Evolutionary conservation across 2,797 vertebrate species (phyloP).

Genomic region (Tamandua tetradactyla): DNA sequence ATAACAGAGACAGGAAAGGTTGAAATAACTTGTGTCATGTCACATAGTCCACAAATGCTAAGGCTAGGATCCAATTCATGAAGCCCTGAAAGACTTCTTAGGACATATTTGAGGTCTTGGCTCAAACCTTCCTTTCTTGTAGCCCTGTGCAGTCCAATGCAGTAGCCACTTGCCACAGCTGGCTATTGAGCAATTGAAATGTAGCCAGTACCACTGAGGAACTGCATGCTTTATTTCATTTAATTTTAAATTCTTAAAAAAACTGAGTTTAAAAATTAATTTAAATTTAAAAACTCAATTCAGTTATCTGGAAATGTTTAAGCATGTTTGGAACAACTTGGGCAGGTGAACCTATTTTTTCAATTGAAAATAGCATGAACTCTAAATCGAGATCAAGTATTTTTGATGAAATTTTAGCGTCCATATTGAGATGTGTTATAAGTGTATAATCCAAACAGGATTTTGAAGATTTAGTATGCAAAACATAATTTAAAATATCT

Average conservation of each 20-base stretch:
- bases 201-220: not conserved
- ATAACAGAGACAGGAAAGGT: not conserved
- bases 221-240: not conserved
- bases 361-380: not conserved
- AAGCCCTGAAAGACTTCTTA: not conserved
- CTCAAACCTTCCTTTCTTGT: not conserved
- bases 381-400: not conserved
- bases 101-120: fast-evolving
- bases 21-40: not conserved
- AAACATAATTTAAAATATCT: not conserved
- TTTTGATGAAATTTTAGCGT: not conserved
- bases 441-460: not conserved
- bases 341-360: not conserved
- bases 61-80: not conserved
- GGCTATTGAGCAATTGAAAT: not conserved
- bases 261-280: too few relatives aligned
- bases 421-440: not conserved
- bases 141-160: not conserved
- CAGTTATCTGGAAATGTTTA: not conserved
- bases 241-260: too few relatives aligned
- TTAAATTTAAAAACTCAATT: not conserved
- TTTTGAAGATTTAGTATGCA: not conserved
- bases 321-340: not conserved
- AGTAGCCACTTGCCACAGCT: not conserved
- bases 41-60: not conserved